phyloP scores from a whole-genome alignment of 2,797 vertebrate genomes.

The Ceyx erithaca region DNA sequence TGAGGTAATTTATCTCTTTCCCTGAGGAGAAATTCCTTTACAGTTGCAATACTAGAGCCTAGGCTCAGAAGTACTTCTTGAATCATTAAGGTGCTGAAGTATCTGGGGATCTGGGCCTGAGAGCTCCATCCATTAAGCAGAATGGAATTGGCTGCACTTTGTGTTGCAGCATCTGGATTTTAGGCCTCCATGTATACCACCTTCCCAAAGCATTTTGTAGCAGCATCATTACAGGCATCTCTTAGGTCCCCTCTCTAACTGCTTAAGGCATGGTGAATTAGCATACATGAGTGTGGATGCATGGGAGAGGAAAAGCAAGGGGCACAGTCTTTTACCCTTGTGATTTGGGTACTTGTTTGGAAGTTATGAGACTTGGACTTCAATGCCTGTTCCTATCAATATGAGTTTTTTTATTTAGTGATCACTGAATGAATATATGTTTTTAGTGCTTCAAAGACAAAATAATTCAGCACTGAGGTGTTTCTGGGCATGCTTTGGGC shows the following conservation, averaged over 20 bases:
- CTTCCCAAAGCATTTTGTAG: neutral
- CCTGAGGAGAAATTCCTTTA: neutral
- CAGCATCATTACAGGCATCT: neutral
- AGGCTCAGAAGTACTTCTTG: neutral
- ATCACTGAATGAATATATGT: neutral
- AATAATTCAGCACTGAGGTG: neutral
- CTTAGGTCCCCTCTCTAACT: accelerated
- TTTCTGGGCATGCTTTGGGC: neutral
- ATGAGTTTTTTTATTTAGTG: neutral
- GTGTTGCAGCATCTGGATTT: neutral
- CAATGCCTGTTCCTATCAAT: neutral
- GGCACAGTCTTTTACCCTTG: neutral
- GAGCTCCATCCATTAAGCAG: neutral
- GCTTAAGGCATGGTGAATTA: neutral
- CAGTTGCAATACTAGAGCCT: neutral
- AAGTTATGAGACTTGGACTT: neutral
- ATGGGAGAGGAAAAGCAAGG: neutral
- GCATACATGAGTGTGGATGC: neutral
- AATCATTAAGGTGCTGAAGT: neutral
- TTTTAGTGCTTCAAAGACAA: neutral
- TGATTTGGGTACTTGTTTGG: neutral
- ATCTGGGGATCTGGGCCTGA: neutral
- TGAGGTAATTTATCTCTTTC: neutral
- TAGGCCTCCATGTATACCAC: neutral
- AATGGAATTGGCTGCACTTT: neutral